Evolutionary conservation across 2,797 vertebrate species (phyloP).

Genomic region (Characodon lateralis): DNA sequence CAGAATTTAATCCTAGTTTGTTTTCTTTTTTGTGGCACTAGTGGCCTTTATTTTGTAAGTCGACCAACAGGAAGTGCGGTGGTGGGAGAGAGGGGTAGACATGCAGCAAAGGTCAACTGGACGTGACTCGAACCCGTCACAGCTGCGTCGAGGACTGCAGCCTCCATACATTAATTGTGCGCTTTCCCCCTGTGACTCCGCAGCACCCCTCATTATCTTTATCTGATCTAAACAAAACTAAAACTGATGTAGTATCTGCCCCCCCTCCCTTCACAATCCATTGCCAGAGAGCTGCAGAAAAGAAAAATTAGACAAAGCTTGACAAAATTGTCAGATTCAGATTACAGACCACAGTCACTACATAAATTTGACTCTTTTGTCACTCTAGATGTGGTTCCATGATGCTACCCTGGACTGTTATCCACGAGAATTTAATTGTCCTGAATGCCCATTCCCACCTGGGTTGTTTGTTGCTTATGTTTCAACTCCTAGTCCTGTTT

Average conservation of each 20-base stretch:
- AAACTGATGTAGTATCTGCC: neutral
- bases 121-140: no score
- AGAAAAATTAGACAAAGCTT: neutral
- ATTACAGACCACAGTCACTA: neutral
- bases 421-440: slow-evolving; percentile 1
- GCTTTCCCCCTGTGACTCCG: no score
- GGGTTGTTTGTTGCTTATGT: slow-evolving; percentile 5
- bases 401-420: neutral
- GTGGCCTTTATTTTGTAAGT: no score
- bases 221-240: neutral
- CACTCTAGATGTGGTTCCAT: neutral
- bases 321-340: neutral
- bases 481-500: slow-evolving; percentile 1
- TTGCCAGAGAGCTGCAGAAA: neutral
- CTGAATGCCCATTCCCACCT: neutral
- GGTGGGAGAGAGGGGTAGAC: no score
- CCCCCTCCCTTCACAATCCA: neutral
- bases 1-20: neutral
- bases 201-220: neutral
- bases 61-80: no score
- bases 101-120: no score
- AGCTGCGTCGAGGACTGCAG: no score
- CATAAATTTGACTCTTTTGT: slow-evolving; percentile 3
- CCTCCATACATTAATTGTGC: no score
- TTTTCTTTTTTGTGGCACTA: no score